Base-by-base conservation (phyloP, 2,888 invertebrate species). In the Autographa gamma region DNA sequence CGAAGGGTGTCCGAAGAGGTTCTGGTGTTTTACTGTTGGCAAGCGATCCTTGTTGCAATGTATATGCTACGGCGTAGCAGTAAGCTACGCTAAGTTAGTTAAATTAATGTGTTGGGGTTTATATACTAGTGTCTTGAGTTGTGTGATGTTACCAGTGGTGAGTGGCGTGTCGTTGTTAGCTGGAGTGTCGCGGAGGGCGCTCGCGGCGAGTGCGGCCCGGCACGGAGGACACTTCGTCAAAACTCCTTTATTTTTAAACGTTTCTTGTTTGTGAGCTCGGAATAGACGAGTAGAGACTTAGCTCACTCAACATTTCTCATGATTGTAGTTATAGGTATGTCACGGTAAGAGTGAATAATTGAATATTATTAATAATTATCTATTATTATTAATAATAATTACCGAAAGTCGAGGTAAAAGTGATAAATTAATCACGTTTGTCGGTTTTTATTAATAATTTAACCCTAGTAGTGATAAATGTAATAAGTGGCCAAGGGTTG, bases 1-100 rank as follows among this genome's bases (percentile, higher is more conserved):
- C 77, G 56, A 25, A 69, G 80, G 79, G 79, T 70, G 69, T 77
- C 75, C 69, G 60, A 69, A 3, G 43, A 5, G 61, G 6, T 48
- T 41, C 32, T 14, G 48, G 11, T 2, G 56, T 18, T 66, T 16
- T 58, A 32, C 19, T 9, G 11, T 43, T 58, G 48, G 7, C 48
- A 38, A 38, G 38, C 8, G 11, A 38, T 38, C 38, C 11, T 11
- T 38, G 11, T 25, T 25, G 25, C 25, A 25, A 25, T 25, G 25
- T 25, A 25, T 25, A 25, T 25, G 25, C 25, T 25, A 25, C 25
- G 25, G 25, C 25, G 25, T 25, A 25, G 25, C 25, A 25, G 1
- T 25, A 25, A 25, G 25, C 3, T 25, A 25, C 25, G 3, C 25
- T 25, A 25, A 25, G 25, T 25, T 2, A 25, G 25, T 25, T 25